Percentiles rank a stretch among this genome's conserved stretches.
Evolutionary conservation across 2,888 invertebrate genomes (phyloP).

Genomic region (Ormyrus rosae): DNA sequence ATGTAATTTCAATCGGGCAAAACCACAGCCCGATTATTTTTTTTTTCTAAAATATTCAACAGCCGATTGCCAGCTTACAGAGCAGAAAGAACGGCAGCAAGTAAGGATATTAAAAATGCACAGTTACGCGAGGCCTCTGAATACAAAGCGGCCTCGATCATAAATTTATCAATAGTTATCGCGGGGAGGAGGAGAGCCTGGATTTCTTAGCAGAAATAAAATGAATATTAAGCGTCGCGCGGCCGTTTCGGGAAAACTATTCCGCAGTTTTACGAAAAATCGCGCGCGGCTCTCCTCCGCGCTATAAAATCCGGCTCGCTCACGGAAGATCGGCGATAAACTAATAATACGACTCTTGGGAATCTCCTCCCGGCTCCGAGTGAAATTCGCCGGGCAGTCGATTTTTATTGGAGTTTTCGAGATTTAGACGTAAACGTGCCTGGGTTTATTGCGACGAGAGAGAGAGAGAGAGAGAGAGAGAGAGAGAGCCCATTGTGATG

Average conservation of each 20-base stretch:
- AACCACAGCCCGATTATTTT: too few relatives aligned
- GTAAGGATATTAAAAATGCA: too few relatives aligned
- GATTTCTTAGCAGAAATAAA: conserved; percentile 7
- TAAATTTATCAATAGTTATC: not conserved
- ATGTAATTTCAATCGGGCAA: too few relatives aligned
- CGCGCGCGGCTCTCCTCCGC: too few relatives aligned
- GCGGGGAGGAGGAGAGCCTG: too few relatives aligned
- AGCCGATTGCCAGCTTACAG: too few relatives aligned
- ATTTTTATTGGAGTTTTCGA: conserved; percentile 39
- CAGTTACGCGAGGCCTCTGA: too few relatives aligned
- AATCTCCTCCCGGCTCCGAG: conserved; percentile 16
- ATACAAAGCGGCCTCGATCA: not conserved
- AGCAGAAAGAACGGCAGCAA: too few relatives aligned
- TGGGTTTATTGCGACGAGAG: conserved; percentile 32
- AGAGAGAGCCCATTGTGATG: conserved; percentile 21
- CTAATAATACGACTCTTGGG: conserved; percentile 39
- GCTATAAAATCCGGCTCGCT: conserved; percentile 20
- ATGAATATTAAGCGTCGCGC: conserved; percentile 21
- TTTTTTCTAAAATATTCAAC: too few relatives aligned
- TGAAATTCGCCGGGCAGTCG: conserved; percentile 23
- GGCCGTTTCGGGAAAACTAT: conserved; percentile 26
- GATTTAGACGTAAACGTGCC: conserved; percentile 50
- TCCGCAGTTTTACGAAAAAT: conserved; percentile 31
- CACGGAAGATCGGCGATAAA: conserved; percentile 15
- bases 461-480: too few relatives aligned